phyloP scores from a whole-genome alignment of 1,140 invertebrate species.

The Orius insidiosus region DNA sequence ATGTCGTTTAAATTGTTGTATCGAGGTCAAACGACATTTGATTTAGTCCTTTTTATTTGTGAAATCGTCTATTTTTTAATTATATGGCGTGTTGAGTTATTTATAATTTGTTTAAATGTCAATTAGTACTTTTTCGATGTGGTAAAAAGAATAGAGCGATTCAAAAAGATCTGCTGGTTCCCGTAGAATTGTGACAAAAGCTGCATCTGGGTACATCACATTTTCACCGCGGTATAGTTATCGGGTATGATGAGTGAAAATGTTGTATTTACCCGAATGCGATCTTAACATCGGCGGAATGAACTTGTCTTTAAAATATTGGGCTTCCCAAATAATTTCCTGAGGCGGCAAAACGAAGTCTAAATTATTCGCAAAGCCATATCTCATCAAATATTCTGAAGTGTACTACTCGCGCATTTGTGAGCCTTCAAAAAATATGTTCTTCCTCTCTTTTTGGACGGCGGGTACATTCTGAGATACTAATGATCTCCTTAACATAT shows the following conservation, averaged over 20 bases:
- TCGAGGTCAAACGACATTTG: slow-evolving; percentile 28
- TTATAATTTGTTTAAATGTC: slow-evolving; percentile 4
- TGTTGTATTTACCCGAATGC: slow-evolving; percentile 18
- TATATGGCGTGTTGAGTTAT: not conserved
- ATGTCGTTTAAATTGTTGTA: slow-evolving; percentile 17
- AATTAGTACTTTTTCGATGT: slow-evolving; percentile 16
- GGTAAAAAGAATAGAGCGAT: slow-evolving; percentile 23
- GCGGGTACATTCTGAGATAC: too few species aligned
- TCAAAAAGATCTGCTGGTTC: slow-evolving; percentile 26
- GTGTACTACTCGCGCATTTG: slow-evolving; percentile 31
- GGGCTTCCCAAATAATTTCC: slow-evolving; percentile 26
- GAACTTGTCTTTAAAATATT: slow-evolving; percentile 16
- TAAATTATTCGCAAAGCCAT: slow-evolving; percentile 24
- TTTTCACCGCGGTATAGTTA: slow-evolving; percentile 21
- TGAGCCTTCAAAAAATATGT: slow-evolving; percentile 28
- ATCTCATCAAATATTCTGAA: slow-evolving; percentile 32
- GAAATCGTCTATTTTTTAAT: not conserved
- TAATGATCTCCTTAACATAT: too few species aligned
- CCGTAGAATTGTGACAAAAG: slow-evolving; percentile 27
- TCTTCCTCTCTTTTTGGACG: slow-evolving; percentile 6
- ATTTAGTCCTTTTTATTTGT: slow-evolving; percentile 22
- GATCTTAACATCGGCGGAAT: slow-evolving; percentile 7
- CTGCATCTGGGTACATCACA: slow-evolving; percentile 25
- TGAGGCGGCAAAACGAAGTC: slow-evolving; percentile 26
- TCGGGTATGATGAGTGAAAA: slow-evolving; percentile 23